A percentile compares a stretch with the other conserved stretches of the same genome.
Conservation (phyloP, 2,888 invertebrate genomes). For the Branchipolynoe longqiensis region DNA sequence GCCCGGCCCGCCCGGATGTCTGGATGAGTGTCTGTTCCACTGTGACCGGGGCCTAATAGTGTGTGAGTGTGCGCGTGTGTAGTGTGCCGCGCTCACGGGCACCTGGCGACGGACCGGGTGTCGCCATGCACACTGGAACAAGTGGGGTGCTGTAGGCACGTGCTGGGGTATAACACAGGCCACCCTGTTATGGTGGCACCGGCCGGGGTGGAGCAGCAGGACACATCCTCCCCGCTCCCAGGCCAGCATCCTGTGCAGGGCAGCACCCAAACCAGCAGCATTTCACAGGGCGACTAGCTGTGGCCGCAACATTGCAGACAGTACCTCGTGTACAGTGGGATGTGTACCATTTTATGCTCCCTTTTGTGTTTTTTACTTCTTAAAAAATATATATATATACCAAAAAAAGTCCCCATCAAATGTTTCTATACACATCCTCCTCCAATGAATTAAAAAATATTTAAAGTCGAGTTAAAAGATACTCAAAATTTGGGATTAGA, state of each 20-base stretch:
- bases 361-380: too few species aligned
- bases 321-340: background rate
- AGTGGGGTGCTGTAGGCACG: background rate
- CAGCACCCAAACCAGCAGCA: background rate
- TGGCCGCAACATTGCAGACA: slow-evolving; percentile 1
- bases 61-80: too few species aligned
- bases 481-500: too few species aligned
- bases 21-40: too few species aligned
- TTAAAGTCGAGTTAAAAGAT: too few species aligned
- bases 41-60: too few species aligned
- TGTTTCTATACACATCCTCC: too few species aligned
- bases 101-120: background rate
- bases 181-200: background rate
- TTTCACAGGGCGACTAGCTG: background rate
- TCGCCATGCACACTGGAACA: slow-evolving; percentile 19
- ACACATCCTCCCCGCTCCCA: background rate
- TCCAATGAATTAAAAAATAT: too few species aligned
- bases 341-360: background rate
- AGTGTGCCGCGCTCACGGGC: background rate
- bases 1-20: too few species aligned
- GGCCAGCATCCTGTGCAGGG: background rate
- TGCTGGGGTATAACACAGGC: background rate
- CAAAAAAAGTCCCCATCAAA: too few species aligned
- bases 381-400: too few species aligned
- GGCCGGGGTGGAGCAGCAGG: background rate